Percentiles rank a stretch among this genome's conserved stretches.
phyloP scores from a whole-genome alignment of 2,888 invertebrate species.

The Leptinotarsa juncta region DNA sequence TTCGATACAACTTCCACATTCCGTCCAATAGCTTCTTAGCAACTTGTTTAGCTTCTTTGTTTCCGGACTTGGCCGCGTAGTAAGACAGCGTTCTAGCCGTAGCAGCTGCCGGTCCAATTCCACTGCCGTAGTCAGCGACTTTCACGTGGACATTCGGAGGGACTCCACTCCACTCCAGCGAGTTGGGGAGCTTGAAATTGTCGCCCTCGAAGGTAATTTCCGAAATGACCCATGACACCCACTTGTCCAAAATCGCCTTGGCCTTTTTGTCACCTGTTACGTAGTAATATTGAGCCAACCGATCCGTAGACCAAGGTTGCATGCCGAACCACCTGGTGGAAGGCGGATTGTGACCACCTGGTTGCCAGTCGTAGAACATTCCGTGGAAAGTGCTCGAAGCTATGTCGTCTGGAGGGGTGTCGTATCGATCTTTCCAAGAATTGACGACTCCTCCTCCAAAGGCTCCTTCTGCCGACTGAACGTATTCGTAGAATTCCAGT shows the following conservation, averaged over 20 bases:
- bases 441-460: slow-evolving; percentile 50
- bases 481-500: slow-evolving; percentile 48
- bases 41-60: slow-evolving; percentile 40
- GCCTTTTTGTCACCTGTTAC: slow-evolving; percentile 47
- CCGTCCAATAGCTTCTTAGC: slow-evolving; percentile 48
- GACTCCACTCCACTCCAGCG: slow-evolving; percentile 43
- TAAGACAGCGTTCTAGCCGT: slow-evolving; percentile 49
- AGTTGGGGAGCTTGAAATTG: slow-evolving; percentile 38
- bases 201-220: slow-evolving; percentile 39
- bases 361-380: slow-evolving; percentile 51
- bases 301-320: slow-evolving; percentile 50
- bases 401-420: slow-evolving; percentile 42
- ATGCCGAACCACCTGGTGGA: slow-evolving; percentile 42
- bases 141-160: slow-evolving; percentile 43
- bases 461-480: slow-evolving; percentile 48
- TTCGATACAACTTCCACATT: slow-evolving; percentile 42
- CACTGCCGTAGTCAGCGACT: slow-evolving; percentile 38
- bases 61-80: slow-evolving; percentile 49
- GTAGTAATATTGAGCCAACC: slow-evolving; percentile 51
- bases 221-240: slow-evolving; percentile 46
- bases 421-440: slow-evolving; percentile 50
- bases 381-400: slow-evolving; percentile 43
- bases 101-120: slow-evolving; percentile 47
- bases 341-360: slow-evolving; percentile 39
- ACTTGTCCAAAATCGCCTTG: slow-evolving; percentile 46